These are phyloP conservation scores for Baryphthengus martii DNA, from an alignment of 2,113 vertebrate genomes.

Conservation along the genomic window DNA sequence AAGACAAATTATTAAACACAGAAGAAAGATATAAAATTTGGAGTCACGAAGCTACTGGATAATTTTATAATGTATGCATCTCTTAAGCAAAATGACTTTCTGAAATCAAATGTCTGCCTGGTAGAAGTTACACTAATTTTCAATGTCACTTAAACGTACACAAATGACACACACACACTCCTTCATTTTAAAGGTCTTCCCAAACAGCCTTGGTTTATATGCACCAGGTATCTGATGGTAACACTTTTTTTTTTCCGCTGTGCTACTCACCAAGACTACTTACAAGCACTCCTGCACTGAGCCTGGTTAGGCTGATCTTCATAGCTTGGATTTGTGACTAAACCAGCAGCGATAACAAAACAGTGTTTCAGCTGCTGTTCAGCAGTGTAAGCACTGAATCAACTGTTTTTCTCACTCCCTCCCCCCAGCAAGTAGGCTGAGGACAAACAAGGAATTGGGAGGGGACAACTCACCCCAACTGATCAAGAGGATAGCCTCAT, in stretches of 20 bases:
- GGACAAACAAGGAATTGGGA: not conserved
- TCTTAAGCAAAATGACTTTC: not conserved
- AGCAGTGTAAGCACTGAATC: not conserved
- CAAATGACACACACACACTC: too few species aligned
- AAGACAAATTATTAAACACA: not conserved
- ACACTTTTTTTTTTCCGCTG: rapidly evolving
- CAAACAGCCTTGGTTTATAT: not conserved
- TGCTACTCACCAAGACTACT: not conserved
- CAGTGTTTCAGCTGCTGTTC: not conserved
- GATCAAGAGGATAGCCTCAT: too few species aligned
- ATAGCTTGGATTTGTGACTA: not conserved
- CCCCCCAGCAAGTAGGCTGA: rapidly evolving
- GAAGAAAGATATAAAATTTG: not conserved
- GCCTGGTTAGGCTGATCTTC: not conserved
- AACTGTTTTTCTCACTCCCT: too few species aligned
- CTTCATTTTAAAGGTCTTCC: not conserved
- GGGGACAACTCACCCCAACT: too few species aligned
- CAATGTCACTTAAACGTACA: not conserved
- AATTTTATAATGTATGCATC: not conserved
- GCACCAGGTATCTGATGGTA: not conserved
- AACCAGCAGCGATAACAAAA: not conserved
- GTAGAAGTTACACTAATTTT: not conserved
- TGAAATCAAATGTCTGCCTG: not conserved
- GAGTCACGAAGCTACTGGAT: not conserved
- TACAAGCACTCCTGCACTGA: not conserved